phyloP scores from a whole-genome alignment of 2,797 vertebrate species.

The Amniataba percoides region DNA sequence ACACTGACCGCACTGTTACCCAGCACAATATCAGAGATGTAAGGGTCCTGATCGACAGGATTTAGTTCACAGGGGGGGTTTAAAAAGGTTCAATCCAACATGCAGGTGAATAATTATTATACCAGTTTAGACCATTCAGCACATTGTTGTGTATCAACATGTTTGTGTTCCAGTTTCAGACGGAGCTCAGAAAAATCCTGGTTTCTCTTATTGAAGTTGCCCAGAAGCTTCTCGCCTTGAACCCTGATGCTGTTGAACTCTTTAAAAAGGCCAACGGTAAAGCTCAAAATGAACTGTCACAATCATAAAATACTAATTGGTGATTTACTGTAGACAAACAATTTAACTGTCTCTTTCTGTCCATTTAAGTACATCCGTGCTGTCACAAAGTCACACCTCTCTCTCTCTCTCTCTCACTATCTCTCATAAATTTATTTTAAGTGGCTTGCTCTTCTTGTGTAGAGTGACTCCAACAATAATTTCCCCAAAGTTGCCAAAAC shows the following conservation, averaged over 20 bases:
- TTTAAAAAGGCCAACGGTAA: slow-evolving; percentile 98
- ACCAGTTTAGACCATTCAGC: neutral
- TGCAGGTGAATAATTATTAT: neutral
- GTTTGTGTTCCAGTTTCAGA: slow-evolving; percentile 91
- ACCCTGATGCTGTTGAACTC: slow-evolving; percentile 96
- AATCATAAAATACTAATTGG: no score
- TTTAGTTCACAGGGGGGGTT: neutral
- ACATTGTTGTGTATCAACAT: neutral
- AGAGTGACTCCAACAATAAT: no score
- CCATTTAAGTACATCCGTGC: no score
- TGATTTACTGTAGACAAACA: no score
- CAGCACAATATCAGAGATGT: slow-evolving; percentile 97
- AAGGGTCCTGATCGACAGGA: slow-evolving; percentile 65
- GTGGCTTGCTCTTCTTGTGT: no score
- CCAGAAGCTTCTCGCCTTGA: slow-evolving; percentile 96
- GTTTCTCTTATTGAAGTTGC: slow-evolving; percentile 99
- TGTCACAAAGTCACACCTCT: no score
- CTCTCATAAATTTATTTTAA: no score
- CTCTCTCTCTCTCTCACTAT: no score
- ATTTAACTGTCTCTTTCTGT: no score
- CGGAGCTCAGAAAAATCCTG: slow-evolving; percentile 96
- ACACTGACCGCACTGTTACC: slow-evolving; percentile 89
- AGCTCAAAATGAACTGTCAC: neutral
- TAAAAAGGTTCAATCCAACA: neutral
- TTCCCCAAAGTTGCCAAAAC: no score